Percentiles rank a stretch among this genome's conserved stretches.
These are phyloP conservation scores for Pachyramphus minor DNA, from an alignment of 2,113 vertebrate species.

Conservation along the genomic window DNA sequence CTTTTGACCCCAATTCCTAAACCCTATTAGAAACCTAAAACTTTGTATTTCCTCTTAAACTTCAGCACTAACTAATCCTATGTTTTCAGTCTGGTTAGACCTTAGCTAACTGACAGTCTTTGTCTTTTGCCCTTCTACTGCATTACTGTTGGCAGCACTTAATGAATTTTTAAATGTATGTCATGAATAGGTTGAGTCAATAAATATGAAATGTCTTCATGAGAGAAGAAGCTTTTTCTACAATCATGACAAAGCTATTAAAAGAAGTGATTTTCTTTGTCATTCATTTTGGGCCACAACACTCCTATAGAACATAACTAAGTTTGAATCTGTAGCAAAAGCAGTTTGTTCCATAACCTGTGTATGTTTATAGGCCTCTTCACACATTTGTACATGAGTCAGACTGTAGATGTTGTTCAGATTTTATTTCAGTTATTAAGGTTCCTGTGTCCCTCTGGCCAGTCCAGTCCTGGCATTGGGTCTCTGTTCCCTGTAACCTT, in stretches of 20 bases:
- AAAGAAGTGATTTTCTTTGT: not conserved
- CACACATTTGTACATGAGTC: rapidly evolving
- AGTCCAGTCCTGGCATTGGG: not conserved
- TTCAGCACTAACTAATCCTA: not conserved
- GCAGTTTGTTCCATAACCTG: not conserved
- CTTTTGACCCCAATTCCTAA: not conserved
- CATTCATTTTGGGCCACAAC: not conserved
- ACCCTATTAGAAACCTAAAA: not conserved
- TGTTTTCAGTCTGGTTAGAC: not conserved
- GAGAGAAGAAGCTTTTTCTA: not conserved
- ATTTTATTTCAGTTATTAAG: too few relatives aligned
- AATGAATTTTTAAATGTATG: not conserved
- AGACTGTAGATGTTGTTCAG: not conserved
- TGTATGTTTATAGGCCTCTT: rapidly evolving
- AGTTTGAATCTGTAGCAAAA: not conserved
- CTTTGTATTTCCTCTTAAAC: not conserved
- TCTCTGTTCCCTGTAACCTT: not conserved
- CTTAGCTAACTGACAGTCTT: not conserved
- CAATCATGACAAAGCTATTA: not conserved
- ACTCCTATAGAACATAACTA: not conserved
- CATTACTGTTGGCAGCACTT: not conserved
- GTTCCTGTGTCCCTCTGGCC: not conserved
- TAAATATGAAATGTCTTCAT: not conserved
- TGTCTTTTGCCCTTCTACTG: not conserved
- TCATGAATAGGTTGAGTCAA: not conserved